Conservation (phyloP, 2,888 invertebrate species). For the Sinopyrophorus schimmeli region DNA sequence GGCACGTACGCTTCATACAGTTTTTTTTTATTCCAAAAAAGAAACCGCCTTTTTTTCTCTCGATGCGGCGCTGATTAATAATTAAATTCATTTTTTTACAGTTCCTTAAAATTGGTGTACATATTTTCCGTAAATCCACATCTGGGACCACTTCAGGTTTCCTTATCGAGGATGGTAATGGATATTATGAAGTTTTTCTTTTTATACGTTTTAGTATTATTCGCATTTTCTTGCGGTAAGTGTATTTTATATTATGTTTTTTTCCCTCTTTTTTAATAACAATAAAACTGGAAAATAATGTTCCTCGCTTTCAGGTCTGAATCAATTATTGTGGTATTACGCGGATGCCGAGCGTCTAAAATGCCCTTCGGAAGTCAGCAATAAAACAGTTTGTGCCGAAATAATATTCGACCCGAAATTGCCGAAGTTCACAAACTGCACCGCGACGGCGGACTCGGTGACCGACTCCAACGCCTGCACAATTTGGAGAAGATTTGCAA, state of each 20-base stretch:
- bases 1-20: too few relatives aligned
- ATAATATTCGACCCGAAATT: constrained; percentile 24
- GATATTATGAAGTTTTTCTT: constrained; percentile 97
- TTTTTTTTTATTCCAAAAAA: too few relatives aligned
- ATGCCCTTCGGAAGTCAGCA: constrained; percentile 62
- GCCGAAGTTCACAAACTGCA: constrained; percentile 36
- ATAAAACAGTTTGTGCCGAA: constrained; percentile 25
- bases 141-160: constrained; percentile 94
- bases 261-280: too few relatives aligned
- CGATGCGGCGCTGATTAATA: too few relatives aligned
- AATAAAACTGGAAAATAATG: background rate
- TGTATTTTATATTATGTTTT: constrained; percentile 31
- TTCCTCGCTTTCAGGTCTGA: constrained; percentile 63
- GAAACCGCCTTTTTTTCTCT: too few relatives aligned
- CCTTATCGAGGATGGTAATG: constrained; percentile 90
- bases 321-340: constrained; percentile 88
- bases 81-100: constrained; percentile 53
- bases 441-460: constrained; percentile 50
- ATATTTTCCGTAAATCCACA: constrained; percentile 98
- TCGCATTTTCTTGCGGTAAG: constrained; percentile 95
- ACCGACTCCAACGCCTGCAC: constrained; percentile 77
- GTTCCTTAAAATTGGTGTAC: constrained; percentile 93
- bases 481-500: constrained; percentile 87
- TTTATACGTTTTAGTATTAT: constrained; percentile 86
- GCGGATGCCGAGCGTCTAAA: constrained; percentile 86